A percentile compares a stretch with the other conserved stretches of the same genome.
phyloP scores from a whole-genome alignment of 2,888 invertebrate species.

The Tillus elongatus region DNA sequence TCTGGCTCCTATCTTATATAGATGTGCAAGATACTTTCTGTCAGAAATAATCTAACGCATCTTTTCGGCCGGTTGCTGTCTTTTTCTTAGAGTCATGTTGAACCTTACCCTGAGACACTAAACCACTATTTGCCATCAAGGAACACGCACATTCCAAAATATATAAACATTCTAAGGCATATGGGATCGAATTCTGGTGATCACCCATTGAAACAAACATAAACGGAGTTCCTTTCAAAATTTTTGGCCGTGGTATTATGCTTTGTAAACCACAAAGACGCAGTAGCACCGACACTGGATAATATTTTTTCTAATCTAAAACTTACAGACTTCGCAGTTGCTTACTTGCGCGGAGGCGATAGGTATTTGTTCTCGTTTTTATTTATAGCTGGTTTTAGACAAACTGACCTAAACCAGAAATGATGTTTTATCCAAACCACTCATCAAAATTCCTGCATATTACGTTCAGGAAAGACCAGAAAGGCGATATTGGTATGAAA shows the following conservation, averaged over 20 bases:
- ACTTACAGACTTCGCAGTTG: constrained; percentile 49
- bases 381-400: constrained; percentile 65
- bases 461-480: constrained; percentile 67
- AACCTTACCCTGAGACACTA: too few relatives aligned
- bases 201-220: constrained; percentile 32
- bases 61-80: too few relatives aligned
- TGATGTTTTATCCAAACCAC: constrained; percentile 60
- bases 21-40: too few relatives aligned
- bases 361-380: constrained; percentile 66
- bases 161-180: too few relatives aligned
- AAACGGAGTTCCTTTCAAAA: constrained; percentile 56
- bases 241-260: constrained; percentile 60
- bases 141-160: too few relatives aligned
- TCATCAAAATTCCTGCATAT: constrained; percentile 61
- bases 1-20: too few relatives aligned
- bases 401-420: constrained; percentile 67
- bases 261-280: constrained; percentile 59
- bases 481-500: constrained; percentile 57
- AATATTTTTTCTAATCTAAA: constrained; percentile 47
- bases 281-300: constrained; percentile 55
- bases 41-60: too few relatives aligned
- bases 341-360: constrained; percentile 59
- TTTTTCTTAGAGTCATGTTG: too few relatives aligned
- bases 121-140: too few relatives aligned
- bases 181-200: constrained; percentile 37